Evolutionary conservation across 2,888 invertebrate genomes (phyloP).

Genomic region (Drosophila monieri): DNA sequence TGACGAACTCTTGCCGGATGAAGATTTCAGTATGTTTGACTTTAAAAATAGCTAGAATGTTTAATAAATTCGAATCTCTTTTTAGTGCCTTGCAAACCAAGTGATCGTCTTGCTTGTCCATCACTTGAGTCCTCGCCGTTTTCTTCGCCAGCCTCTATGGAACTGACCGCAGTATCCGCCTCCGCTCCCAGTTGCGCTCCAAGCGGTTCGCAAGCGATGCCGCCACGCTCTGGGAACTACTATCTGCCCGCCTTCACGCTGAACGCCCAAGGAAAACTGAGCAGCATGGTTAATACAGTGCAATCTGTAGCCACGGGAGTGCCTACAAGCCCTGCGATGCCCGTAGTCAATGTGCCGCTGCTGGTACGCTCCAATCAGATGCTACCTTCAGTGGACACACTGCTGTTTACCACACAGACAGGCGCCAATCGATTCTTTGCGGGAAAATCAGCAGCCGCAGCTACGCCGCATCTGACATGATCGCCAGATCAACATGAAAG

Average conservation of each 20-base stretch:
- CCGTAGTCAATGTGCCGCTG: slow-evolving; percentile 71
- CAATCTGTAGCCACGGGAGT: slow-evolving; percentile 21
- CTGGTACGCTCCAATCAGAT: slow-evolving; percentile 77
- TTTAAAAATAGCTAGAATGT: neutral
- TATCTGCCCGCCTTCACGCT: slow-evolving; percentile 70
- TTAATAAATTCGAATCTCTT: neutral
- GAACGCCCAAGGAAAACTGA: slow-evolving; percentile 66
- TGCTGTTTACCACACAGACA: slow-evolving; percentile 76
- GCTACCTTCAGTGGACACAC: slow-evolving; percentile 83
- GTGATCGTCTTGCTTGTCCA: slow-evolving; percentile 74
- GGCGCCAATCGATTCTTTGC: slow-evolving; percentile 71
- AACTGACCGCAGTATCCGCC: slow-evolving; percentile 64
- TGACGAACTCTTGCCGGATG: slow-evolving; percentile 72
- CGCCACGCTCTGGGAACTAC: slow-evolving; percentile 57
- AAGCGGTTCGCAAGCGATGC: slow-evolving; percentile 25
- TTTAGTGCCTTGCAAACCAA: slow-evolving; percentile 70
- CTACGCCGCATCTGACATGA: slow-evolving; percentile 69
- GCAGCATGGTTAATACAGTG: slow-evolving; percentile 32
- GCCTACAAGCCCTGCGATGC: slow-evolving; percentile 51
- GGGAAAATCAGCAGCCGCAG: slow-evolving; percentile 51
- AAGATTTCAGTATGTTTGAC: slow-evolving; percentile 78
- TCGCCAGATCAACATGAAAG: slow-evolving; percentile 51
- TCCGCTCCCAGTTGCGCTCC: slow-evolving; percentile 32
- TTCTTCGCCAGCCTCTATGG: slow-evolving; percentile 82
- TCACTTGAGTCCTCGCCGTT: slow-evolving; percentile 83